phyloP scores from a whole-genome alignment of 2,113 vertebrate species.

The Dicrurus megarhynchus region DNA sequence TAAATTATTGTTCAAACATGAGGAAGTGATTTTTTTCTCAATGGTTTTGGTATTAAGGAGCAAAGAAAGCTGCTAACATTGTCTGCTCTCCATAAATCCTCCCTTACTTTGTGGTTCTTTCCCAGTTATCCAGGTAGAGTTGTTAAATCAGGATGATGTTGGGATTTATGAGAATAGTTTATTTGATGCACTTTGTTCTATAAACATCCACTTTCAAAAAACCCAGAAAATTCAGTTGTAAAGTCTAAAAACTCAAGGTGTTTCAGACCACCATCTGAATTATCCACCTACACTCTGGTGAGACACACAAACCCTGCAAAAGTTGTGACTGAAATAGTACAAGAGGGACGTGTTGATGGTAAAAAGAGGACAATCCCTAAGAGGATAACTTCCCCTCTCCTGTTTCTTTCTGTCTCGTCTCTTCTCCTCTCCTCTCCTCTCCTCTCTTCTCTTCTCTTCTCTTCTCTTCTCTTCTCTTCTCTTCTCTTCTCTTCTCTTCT shows the following conservation, averaged over 20 bases:
- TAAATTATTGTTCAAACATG: background rate
- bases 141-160: background rate
- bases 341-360: background rate
- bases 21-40: background rate
- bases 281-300: background rate
- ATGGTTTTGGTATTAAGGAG: background rate
- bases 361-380: background rate
- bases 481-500: background rate
- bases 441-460: background rate
- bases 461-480: background rate
- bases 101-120: background rate
- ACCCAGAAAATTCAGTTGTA: background rate
- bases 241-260: background rate
- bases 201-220: background rate
- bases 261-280: background rate
- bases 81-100: background rate
- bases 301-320: background rate
- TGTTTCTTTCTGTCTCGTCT: background rate
- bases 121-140: background rate
- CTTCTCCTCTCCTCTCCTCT: background rate
- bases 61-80: background rate
- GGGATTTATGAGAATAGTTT: background rate
- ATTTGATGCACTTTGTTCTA: background rate
- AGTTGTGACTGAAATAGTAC: background rate
- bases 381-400: background rate